Conservation (phyloP, 2,888 invertebrate species). For the Hydrotaea cyrtoneurina region DNA sequence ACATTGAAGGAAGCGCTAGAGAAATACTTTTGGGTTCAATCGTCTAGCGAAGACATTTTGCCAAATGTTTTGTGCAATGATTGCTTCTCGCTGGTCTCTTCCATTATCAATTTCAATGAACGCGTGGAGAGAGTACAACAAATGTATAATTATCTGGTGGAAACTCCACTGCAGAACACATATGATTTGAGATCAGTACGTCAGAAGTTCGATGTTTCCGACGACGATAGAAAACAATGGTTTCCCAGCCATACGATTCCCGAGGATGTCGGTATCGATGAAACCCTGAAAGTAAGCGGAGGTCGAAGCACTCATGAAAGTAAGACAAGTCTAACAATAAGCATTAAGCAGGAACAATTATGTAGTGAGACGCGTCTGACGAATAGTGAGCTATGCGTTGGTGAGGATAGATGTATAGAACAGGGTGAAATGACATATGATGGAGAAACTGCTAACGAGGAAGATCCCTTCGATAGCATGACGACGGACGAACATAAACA, state of each 20-base stretch:
- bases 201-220: slow-evolving; percentile 70
- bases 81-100: slow-evolving; percentile 74
- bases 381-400: too few relatives aligned
- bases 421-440: slow-evolving; percentile 51
- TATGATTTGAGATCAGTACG: slow-evolving; percentile 58
- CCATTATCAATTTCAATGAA: slow-evolving; percentile 75
- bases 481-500: slow-evolving; percentile 45
- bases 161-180: not conserved
- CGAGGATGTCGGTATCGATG: slow-evolving; percentile 51
- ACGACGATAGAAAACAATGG: slow-evolving; percentile 65
- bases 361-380: not conserved
- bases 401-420: slow-evolving; percentile 43
- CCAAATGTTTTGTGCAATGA: slow-evolving; percentile 75
- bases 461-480: slow-evolving; percentile 58
- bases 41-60: slow-evolving; percentile 72
- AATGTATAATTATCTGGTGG: slow-evolving; percentile 74
- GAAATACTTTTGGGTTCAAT: slow-evolving; percentile 77
- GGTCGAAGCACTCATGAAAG: not conserved
- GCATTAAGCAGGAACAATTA: slow-evolving; percentile 66
- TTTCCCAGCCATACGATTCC: slow-evolving; percentile 66
- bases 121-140: slow-evolving; percentile 76
- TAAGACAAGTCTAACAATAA: slow-evolving; percentile 39
- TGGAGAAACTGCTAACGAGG: slow-evolving; percentile 43
- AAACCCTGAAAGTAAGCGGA: not conserved
- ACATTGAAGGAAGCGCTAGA: slow-evolving; percentile 73